Conservation (phyloP, 2,797 vertebrate genomes). For the Chaenodraco wilsoni region DNA sequence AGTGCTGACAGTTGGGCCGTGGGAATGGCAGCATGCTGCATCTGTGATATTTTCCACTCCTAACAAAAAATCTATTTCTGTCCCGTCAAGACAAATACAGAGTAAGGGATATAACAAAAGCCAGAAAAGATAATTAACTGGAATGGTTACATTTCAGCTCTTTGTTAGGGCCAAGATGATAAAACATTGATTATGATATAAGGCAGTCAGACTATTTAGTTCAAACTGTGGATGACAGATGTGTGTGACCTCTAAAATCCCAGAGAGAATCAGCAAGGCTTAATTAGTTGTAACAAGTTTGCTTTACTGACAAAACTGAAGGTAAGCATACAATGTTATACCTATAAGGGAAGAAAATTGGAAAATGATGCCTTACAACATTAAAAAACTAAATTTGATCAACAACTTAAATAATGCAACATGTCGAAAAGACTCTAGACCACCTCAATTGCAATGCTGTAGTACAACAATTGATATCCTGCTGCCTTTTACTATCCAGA, state of each 20-base stretch:
- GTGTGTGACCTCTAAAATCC: not conserved
- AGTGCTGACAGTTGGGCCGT: slow-evolving; percentile 50
- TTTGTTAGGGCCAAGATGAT: not conserved
- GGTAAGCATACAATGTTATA: not conserved
- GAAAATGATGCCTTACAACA: not conserved
- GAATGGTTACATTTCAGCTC: not conserved
- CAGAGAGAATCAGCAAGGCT: not conserved
- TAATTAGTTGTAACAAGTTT: not conserved
- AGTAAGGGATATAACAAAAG: slow-evolving; percentile 28
- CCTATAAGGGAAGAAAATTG: not conserved
- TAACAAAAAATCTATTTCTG: slow-evolving; percentile 53
- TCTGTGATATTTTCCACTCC: slow-evolving; percentile 64
- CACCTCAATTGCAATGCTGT: not conserved
- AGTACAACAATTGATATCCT: not conserved
- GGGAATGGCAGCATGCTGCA: slow-evolving; percentile 58
- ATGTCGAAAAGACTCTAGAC: not conserved
- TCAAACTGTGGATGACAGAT: not conserved
- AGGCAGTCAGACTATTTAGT: not conserved
- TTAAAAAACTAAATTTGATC: no score
- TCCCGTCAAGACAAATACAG: slow-evolving; percentile 30
- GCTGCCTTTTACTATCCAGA: not conserved
- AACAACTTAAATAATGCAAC: no score
- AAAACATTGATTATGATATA: slow-evolving; percentile 3
- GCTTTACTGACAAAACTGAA: not conserved
- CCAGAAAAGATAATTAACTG: slow-evolving; percentile 22